Base-by-base conservation (phyloP, 2,888 invertebrate genomes). In the Synanthedon myopaeformis region DNA sequence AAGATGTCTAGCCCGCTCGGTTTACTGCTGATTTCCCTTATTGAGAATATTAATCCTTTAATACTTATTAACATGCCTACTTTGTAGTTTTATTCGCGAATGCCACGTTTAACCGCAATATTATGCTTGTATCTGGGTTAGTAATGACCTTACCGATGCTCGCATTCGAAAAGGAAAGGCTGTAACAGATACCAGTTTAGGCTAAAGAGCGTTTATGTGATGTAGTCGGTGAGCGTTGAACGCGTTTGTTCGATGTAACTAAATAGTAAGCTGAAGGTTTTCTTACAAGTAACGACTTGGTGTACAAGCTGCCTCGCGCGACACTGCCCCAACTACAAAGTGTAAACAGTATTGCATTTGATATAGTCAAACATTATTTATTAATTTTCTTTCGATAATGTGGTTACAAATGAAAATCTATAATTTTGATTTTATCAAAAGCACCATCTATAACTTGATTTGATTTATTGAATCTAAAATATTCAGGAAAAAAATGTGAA, bases 261-360 rank as follows among this genome's bases (percentile, higher is more conserved):
- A 66, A 72, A 76, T 75, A 74, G 69, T 69, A 66, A 69, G 68
- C 70, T 69, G 76, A 79, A 77, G 78, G 79, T 69, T 78, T 75
- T 74, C 70, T 69, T 69, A 69, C 66, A 66, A 71, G 70, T 35
- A 35, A 35, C 67, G 70, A 63, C 60, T 60, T 60, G 60, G 51
- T 14, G n/a, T 55, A 55, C 56, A 56, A 57, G 52, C 54, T 52
- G 58, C 35, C 35, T 35, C 35, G 35, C 53, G 58, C 57, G 57
- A 62, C 45, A 45, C 13, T 45, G n/a, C 65, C 66, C 57, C 52
- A 14, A 48, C 53, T 17, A 28, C 12, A 51, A 52, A n/a, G 35
- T 23, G 0, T 13, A 41, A 19, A 56, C 54, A 51, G 52, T 51
- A n/a, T 35, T 23, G 35, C 42, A 56, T 53, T 53, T 52, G 51